phyloP scores from a whole-genome alignment of 2,797 vertebrate species.

The Sebastes itinus region DNA sequence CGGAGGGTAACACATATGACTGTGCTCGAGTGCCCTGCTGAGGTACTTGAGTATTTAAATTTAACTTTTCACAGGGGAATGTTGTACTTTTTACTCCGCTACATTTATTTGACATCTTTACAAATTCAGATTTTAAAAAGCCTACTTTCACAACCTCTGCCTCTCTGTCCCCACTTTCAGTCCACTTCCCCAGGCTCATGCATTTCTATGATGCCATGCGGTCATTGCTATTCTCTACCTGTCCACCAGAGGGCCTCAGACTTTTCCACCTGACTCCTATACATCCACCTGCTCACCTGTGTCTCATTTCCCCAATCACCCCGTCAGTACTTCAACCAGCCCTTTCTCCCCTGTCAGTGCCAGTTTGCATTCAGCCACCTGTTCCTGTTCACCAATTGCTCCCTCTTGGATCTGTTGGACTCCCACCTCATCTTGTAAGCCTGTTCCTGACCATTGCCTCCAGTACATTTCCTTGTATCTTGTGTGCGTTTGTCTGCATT shows the following conservation, averaged over 20 bases:
- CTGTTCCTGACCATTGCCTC: neutral
- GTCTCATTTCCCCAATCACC: neutral
- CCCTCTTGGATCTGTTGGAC: neutral
- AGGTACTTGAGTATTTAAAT: neutral
- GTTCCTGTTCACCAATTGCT: neutral
- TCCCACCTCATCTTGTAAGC: neutral
- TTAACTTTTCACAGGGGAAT: neutral
- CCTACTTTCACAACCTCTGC: neutral
- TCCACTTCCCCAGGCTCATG: neutral
- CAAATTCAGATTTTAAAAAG: neutral
- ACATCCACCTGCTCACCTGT: neutral
- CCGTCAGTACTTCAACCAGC: neutral
- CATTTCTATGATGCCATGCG: neutral
- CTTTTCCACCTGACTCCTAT: neutral
- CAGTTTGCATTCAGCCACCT: neutral
- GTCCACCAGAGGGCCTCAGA: constrained; percentile 2
- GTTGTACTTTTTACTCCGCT: neutral
- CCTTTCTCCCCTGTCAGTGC: no score
- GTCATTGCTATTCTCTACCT: neutral
- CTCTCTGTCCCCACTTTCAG: neutral
- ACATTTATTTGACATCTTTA: neutral
- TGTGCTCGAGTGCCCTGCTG: neutral
- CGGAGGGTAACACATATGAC: neutral
- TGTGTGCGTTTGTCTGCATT: neutral
- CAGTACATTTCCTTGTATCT: neutral